phyloP scores from a whole-genome alignment of 1,140 invertebrate genomes.

The Megathymus violae region DNA sequence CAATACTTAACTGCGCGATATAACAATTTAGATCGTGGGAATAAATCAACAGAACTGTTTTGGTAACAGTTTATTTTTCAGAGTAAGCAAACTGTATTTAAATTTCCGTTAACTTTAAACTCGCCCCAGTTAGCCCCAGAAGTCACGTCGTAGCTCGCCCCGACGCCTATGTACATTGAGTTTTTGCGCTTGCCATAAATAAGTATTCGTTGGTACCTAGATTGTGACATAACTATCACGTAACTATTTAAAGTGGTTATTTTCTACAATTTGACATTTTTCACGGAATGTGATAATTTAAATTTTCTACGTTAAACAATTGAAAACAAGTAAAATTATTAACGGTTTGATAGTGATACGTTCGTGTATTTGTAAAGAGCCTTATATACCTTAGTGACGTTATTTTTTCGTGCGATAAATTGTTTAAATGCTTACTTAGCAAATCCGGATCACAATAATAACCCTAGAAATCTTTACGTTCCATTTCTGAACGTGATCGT shows the following conservation, averaged over 20 bases:
- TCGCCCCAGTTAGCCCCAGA: conserved; percentile 3
- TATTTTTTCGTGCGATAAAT: too few relatives aligned
- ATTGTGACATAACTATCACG: neutral
- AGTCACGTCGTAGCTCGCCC: neutral
- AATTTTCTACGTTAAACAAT: too few relatives aligned
- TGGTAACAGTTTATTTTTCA: neutral
- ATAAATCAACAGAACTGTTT: conserved; percentile 6
- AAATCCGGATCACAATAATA: conserved; percentile 16
- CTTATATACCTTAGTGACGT: too few relatives aligned
- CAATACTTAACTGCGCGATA: too few relatives aligned
- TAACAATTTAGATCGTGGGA: conserved; percentile 5
- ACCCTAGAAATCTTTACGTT: neutral
- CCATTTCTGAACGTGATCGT: conserved; percentile 21
- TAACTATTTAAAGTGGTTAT: neutral
- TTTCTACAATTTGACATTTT: neutral
- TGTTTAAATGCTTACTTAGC: neutral
- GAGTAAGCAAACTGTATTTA: neutral
- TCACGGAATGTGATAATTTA: neutral
- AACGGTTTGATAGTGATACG: too few relatives aligned
- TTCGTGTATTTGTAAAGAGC: neutral
- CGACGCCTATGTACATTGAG: neutral
- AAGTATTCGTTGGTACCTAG: conserved; percentile 5
- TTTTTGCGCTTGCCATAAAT: conserved; percentile 7
- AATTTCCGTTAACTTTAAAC: conserved; percentile 8
- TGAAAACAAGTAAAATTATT: too few relatives aligned